A percentile compares a stretch with the other conserved stretches of the same genome.
These are phyloP conservation scores for Mugil cephalus DNA, from an alignment of 2,113 vertebrate species.

Conservation along the genomic window DNA sequence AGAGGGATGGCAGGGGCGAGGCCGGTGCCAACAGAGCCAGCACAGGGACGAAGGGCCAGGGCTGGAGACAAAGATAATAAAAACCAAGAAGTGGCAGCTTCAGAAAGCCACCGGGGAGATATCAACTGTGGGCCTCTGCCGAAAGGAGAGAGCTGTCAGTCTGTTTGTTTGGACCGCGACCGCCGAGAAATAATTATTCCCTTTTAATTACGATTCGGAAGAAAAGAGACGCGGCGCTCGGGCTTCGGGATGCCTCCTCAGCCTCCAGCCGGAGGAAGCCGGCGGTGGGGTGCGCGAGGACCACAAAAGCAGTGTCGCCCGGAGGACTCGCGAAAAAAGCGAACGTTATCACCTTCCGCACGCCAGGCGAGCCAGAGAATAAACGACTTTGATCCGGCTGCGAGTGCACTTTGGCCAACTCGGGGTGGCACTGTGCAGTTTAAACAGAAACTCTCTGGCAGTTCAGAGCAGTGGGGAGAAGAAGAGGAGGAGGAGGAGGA, in stretches of 20 bases:
- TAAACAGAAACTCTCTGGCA: conserved; percentile 60
- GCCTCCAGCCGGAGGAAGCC: conserved; percentile 43
- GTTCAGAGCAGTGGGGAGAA: conserved; percentile 49
- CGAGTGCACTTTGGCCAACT: conserved; percentile 73
- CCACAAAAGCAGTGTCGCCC: conserved; percentile 49
- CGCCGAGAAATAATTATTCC: conserved; percentile 80
- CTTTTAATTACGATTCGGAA: conserved; percentile 82
- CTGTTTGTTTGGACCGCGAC: conserved; percentile 79
- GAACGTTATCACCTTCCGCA: conserved; percentile 79
- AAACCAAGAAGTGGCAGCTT: conserved; percentile 74
- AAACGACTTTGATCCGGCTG: conserved; percentile 66
- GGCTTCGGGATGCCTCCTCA: conserved; percentile 56
- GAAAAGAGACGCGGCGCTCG: conserved; percentile 63
- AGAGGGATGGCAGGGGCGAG: conserved; percentile 65
- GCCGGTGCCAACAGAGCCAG: conserved; percentile 67
- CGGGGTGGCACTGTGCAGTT: conserved; percentile 64
- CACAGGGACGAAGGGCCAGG: conserved; percentile 71
- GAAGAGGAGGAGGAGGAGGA: conserved; percentile 30
- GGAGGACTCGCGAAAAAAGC: conserved; percentile 53
- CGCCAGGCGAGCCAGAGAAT: conserved; percentile 62
- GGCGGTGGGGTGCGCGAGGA: conserved; percentile 50
- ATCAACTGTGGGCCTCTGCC: conserved; percentile 67
- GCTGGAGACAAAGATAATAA: conserved; percentile 82
- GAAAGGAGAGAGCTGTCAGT: conserved; percentile 71
- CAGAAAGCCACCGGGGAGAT: conserved; percentile 70